Base-by-base conservation (phyloP, 2,797 vertebrate genomes). In the Trachops cirrhosus region DNA sequence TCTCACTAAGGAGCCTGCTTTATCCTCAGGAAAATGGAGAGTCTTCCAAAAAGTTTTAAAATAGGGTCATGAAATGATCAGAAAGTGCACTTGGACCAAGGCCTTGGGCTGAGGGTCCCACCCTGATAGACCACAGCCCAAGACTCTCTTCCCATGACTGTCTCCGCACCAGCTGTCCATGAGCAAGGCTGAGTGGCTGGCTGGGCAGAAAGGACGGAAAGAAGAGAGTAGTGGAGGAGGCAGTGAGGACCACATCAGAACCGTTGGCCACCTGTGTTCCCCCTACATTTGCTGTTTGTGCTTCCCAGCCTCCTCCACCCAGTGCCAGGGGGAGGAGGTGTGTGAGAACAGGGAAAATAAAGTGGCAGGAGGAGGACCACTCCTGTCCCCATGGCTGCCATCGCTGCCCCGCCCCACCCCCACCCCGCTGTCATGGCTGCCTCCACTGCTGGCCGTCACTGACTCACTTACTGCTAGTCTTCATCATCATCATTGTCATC, bases 301-400 rank as follows among this genome's bases (percentile, higher is more conserved):
- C 29, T 52, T 21, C 16, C 14, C 12, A 71, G 6, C 41, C 24
- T 39, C 52, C 62, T 70, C 14, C 22, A 8, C 14, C 41, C 68
- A 93, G 1, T 2, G 44, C 59, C 50, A 41, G 64, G 59, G 71
- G 24, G 50, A 62, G n/a, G 16, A 80, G 50, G 19, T 18, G 2
- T 0, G 10, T 24, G 44, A 50, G 24, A 34, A 44, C 44, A 52
- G 6, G 44, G 48, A 52, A 67, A 39, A 6, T 34, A 34, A 74
- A 48, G 71, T 9, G 57, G 39, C 44, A 21, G 24, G 12, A 37
- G 29, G 34, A 29, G 57, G 57, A 0, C 24, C 46, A 5, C 39
- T n/a, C 39, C 64, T 15, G 32, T 10, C 54, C 9, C 29, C 9
- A 0, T 9, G 6, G n/a, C 22, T 9, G 15, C 39, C 16, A 0